Evolutionary conservation across 2,113 vertebrate genomes (phyloP).

Genomic region (Gallinago undulata): DNA sequence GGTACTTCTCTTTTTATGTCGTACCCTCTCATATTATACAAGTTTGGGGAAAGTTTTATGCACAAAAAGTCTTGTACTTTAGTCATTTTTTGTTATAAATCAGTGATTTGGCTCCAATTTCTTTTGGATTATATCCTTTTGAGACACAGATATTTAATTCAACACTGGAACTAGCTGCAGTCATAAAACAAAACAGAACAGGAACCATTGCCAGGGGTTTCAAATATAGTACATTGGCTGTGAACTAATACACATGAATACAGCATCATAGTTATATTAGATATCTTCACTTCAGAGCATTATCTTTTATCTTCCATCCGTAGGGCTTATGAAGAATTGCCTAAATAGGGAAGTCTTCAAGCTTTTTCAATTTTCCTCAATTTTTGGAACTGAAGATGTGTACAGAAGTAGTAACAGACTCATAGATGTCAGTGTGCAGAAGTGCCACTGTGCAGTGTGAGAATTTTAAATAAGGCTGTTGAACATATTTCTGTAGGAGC

Average conservation of each 20-base stretch:
- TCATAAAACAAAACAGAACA: neutral
- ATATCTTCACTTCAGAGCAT: neutral
- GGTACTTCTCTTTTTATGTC: neutral
- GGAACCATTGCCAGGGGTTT: neutral
- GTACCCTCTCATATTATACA: neutral
- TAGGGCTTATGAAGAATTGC: neutral
- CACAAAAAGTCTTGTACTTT: neutral
- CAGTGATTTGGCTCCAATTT: neutral
- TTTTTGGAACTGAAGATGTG: neutral
- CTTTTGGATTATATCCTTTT: neutral
- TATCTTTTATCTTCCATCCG: neutral
- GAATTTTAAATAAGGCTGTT: neutral
- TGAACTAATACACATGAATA: neutral
- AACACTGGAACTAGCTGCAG: neutral
- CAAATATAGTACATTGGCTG: neutral
- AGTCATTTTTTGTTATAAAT: neutral
- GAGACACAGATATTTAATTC: neutral
- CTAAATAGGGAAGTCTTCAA: neutral
- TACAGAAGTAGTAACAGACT: neutral
- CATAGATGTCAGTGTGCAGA: neutral
- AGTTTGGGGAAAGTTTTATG: neutral
- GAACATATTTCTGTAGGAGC: neutral
- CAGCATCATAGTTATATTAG: neutral
- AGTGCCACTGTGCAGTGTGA: neutral
- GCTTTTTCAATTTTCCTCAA: neutral